phyloP scores from a whole-genome alignment of 1,140 invertebrate species.

The Drosophila santomea region DNA sequence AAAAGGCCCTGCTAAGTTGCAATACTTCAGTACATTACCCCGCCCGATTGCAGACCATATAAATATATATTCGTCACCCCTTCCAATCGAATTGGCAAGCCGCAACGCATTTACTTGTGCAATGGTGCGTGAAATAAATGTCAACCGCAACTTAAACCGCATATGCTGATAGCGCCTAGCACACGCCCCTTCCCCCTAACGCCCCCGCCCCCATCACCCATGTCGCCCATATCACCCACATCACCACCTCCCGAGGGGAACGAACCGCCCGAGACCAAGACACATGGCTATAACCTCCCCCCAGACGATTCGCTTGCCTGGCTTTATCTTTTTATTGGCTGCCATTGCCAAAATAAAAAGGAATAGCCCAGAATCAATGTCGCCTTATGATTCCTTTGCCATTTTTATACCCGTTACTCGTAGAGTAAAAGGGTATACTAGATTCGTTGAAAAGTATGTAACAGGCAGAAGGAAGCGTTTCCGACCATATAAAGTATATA shows the following conservation, averaged over 20 bases:
- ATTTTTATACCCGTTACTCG: too few relatives aligned
- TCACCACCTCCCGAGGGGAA: conserved; percentile 9
- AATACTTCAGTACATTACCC: conserved; percentile 10
- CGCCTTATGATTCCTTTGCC: conserved; percentile 44
- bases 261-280: conserved; percentile 56
- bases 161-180: conserved; percentile 72
- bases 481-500: too few relatives aligned
- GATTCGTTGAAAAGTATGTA: too few relatives aligned
- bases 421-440: too few relatives aligned
- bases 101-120: conserved; percentile 81
- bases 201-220: background rate
- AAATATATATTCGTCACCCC: conserved; percentile 3
- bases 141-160: conserved; percentile 82
- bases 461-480: too few relatives aligned
- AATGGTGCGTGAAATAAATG: conserved; percentile 81
- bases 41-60: conserved; percentile 14
- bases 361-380: conserved; percentile 44
- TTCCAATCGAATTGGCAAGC: conserved; percentile 60
- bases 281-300: conserved; percentile 54
- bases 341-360: conserved; percentile 38
- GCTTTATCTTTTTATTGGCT: conserved; percentile 80
- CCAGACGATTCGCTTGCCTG: conserved; percentile 44
- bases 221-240: background rate
- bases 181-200: background rate
- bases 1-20: background rate